Conservation (phyloP, 1,140 invertebrate species). For the Oncopeltus fasciatus region DNA sequence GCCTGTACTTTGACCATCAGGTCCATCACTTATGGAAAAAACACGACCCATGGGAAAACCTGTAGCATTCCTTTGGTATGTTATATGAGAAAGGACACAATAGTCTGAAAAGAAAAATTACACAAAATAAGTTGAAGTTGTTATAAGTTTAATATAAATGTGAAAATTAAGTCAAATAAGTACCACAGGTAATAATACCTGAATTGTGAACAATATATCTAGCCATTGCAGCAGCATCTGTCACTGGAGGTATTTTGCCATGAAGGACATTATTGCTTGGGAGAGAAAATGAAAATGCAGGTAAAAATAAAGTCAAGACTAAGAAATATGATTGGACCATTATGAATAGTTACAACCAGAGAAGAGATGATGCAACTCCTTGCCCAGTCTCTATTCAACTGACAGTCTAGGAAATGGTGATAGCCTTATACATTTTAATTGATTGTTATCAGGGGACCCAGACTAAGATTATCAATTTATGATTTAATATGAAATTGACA, state of each 20-base stretch:
- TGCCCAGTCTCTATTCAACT: no score
- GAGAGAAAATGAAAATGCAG: no score
- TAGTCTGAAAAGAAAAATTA: constrained; percentile 44
- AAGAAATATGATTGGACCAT: no score
- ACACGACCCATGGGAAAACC: constrained; percentile 61
- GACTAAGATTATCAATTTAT: no score
- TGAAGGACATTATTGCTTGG: no score
- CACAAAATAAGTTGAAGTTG: constrained; percentile 12
- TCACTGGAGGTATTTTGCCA: constrained; percentile 24
- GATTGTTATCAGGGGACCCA: no score
- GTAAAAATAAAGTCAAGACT: no score
- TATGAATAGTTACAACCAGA: no score
- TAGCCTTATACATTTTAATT: no score
- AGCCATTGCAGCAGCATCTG: constrained; percentile 34
- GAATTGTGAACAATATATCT: constrained; percentile 38
- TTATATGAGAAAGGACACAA: constrained; percentile 58
- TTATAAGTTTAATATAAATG: background rate
- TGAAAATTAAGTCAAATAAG: background rate
- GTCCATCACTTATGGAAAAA: constrained; percentile 57
- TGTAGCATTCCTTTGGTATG: constrained; percentile 39
- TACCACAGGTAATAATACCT: constrained; percentile 26
- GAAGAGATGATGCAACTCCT: no score
- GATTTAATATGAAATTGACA: no score
- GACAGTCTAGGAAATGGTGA: no score
- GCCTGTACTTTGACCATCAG: constrained; percentile 48